phyloP scores from a whole-genome alignment of 2,113 vertebrate genomes.

The Glaucidium brasilianum region DNA sequence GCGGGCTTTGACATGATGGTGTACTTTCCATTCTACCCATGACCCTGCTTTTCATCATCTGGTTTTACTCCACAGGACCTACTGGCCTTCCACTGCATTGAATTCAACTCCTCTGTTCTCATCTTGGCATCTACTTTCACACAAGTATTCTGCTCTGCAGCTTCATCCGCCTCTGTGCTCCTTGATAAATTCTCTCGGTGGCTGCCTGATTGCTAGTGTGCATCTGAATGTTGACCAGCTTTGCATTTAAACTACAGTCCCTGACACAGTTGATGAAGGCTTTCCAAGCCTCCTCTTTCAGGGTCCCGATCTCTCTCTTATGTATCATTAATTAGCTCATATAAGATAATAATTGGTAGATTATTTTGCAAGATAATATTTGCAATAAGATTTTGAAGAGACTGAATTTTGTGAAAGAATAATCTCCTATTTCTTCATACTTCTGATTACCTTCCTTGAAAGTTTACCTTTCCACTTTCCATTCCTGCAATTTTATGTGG shows the following conservation, averaged over 20 bases:
- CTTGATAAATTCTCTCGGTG: background rate
- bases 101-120: background rate
- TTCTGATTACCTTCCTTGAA: background rate
- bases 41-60: background rate
- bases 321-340: background rate
- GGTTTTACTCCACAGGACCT: background rate
- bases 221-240: background rate
- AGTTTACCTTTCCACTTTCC: background rate
- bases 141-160: background rate
- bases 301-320: background rate
- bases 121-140: background rate
- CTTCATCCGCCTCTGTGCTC: background rate
- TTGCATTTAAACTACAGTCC: background rate
- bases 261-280: background rate
- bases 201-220: background rate
- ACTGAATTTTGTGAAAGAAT: background rate
- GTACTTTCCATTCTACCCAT: background rate
- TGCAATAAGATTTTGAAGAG: background rate
- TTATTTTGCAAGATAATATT: background rate
- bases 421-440: background rate
- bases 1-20: background rate
- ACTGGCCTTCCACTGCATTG: background rate
- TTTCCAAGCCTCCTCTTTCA: background rate
- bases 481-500: background rate
- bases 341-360: background rate